Base-by-base conservation (phyloP, 1,140 invertebrate genomes). In the Brachystomella parvula region DNA sequence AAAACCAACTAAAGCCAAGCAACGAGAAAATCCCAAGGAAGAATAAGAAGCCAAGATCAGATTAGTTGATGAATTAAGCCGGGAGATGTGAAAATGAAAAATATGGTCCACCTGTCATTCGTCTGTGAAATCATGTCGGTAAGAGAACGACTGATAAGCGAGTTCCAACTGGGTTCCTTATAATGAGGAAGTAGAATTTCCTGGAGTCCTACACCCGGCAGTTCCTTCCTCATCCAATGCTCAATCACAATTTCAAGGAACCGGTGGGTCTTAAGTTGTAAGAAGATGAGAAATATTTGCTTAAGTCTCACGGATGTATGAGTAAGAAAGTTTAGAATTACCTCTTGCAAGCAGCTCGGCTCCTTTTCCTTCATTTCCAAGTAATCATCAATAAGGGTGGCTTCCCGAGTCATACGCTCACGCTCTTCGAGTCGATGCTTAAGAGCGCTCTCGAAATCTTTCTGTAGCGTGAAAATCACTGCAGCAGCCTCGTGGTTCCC, bases 401-500 rank as follows among this genome's bases (percentile, higher is more conserved):
- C n/a, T 17, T 39, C 33, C 30, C n/a, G n/a, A n/a, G n/a, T 66
- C 65, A 35, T 66, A 64, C n/a, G n/a, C 49, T 24, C 32, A 15
- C 30, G 39, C 31, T 26, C 64, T 19, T 29, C 61, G 3, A 73
- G 39, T 33, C 61, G 67, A 28, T 73, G 69, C 39, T 69, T 58
- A 9, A 73, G 57, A 12, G 66, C 72, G 21, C 58, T 47, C 44
- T 71, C 69, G 56, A 69, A 64, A 61, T 73, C 68, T 30, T 69
- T 67, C 1, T 53, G 60, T 31, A 73, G 31, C n/a, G 66, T 67
- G 49, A 69, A 69, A 19, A 73, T n/a, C 26, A 69, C 21, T 31
- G 64, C 35, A 1, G 69, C 72, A 0, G 63, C 72, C 28, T 31
- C 56, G 53, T 60, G 64, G 47, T 73, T 73, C 47, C 62, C 65